Percentiles rank a stretch among this genome's conserved stretches.
Evolutionary conservation across 2,888 invertebrate genomes (phyloP).

Genomic region (Scaptomyza caliginosa): DNA sequence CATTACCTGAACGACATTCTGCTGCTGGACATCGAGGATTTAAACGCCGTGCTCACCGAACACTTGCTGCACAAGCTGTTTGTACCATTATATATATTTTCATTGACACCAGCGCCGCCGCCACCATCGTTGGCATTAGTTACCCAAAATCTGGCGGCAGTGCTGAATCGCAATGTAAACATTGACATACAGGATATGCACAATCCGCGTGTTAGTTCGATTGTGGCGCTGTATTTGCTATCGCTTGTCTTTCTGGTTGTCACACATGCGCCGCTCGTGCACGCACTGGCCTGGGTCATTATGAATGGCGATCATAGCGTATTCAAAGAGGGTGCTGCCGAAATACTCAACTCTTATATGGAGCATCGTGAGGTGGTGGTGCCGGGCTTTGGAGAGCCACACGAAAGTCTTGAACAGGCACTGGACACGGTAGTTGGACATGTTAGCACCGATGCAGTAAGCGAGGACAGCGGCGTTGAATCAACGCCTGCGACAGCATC

Average conservation of each 20-base stretch:
- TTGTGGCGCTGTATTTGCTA: conserved; percentile 94
- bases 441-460: conserved; percentile 60
- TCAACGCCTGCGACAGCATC: conserved; percentile 54
- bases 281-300: conserved; percentile 94
- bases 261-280: conserved; percentile 94
- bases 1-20: conserved; percentile 99
- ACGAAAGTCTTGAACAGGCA: conserved; percentile 90
- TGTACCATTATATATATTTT: conserved; percentile 97
- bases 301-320: conserved; percentile 91
- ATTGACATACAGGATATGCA: conserved; percentile 86
- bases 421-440: conserved; percentile 85
- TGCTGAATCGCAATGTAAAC: conserved; percentile 86
- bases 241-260: conserved; percentile 98
- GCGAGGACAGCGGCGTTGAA: conserved; percentile 69
- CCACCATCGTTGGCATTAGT: conserved; percentile 86
- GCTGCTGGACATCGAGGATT: conserved; percentile 94
- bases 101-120: conserved; percentile 87
- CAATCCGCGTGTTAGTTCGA: conserved; percentile 92
- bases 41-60: conserved; percentile 97
- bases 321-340: conserved; percentile 88
- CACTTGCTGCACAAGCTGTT: conserved; percentile 96
- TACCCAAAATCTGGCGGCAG: conserved; percentile 87
- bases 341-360: conserved; percentile 88
- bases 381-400: conserved; percentile 89
- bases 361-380: conserved; percentile 86